phyloP scores from a whole-genome alignment of 2,797 vertebrate species.

The Emys orbicularis region DNA sequence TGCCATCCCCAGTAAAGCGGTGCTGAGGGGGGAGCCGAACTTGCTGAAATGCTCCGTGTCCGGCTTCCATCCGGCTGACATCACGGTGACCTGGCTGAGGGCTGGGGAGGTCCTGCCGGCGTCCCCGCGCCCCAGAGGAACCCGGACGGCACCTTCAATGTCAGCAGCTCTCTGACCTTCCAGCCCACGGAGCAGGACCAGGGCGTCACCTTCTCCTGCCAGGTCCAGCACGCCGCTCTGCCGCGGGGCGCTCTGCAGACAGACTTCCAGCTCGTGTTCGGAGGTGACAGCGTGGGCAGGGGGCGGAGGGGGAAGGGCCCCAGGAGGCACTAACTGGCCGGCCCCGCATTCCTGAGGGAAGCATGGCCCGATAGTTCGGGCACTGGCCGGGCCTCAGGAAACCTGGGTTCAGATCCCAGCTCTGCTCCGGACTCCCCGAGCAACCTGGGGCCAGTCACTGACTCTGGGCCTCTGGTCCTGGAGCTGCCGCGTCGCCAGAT shows the following conservation, averaged over 20 bases:
- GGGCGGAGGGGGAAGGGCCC: background rate
- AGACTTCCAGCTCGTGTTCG: constrained; percentile 2
- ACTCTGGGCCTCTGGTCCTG: no score
- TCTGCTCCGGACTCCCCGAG: background rate
- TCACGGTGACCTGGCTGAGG: background rate
- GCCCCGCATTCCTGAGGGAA: background rate
- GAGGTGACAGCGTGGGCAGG: background rate
- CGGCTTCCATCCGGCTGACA: background rate
- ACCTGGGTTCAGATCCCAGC: background rate
- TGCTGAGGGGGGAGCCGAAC: background rate
- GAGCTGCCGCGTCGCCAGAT: no score
- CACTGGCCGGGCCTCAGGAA: no score
- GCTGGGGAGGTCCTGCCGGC: background rate
- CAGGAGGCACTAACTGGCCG: background rate
- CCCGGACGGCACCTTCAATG: background rate
- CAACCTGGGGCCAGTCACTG: background rate
- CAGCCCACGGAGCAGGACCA: background rate
- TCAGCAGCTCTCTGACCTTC: constrained; percentile 5
- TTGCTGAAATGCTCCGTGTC: background rate
- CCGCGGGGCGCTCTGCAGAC: background rate
- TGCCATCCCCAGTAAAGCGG: background rate
- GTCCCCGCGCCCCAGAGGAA: background rate
- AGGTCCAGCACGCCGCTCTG: background rate
- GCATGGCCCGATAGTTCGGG: background rate
- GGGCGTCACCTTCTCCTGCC: background rate